These are phyloP conservation scores for Palythoa grandis DNA, from an alignment of 92 coral and sea anemone species.

Conservation along the genomic window DNA sequence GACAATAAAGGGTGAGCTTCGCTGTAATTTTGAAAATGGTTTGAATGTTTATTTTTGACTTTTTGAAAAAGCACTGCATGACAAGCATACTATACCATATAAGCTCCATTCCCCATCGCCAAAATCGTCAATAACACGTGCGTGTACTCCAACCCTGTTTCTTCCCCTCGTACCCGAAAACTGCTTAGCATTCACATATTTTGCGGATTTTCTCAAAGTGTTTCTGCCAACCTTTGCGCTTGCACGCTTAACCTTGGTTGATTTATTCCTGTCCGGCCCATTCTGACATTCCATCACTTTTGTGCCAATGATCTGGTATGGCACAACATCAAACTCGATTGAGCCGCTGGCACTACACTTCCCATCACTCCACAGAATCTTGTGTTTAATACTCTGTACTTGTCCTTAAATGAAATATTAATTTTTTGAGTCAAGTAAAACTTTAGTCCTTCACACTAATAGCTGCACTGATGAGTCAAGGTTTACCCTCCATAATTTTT, in stretches of 20 bases:
- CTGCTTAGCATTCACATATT: neutral
- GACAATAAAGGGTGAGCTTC: neutral
- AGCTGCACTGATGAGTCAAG: neutral
- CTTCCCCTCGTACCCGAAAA: neutral
- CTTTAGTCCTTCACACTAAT: neutral
- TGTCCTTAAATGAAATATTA: neutral
- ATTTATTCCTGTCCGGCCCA: slow-evolving; percentile 13
- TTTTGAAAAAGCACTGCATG: neutral
- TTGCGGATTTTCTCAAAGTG: neutral
- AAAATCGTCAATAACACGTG: neutral
- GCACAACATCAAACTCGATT: slow-evolving; percentile 8
- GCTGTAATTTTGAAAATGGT: neutral
- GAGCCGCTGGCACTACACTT: slow-evolving; percentile 3
- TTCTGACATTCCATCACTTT: slow-evolving; percentile 1
- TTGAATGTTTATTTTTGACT: neutral
- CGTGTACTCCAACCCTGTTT: neutral
- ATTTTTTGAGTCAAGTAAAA: neutral
- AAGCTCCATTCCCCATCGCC: neutral
- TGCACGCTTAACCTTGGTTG: neutral
- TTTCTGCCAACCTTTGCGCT: neutral
- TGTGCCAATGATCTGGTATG: neutral
- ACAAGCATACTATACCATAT: neutral
- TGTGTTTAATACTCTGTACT: neutral
- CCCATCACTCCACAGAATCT: slow-evolving; percentile 23
- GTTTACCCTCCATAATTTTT: neutral